Conservation (phyloP, 2,888 invertebrate species). For the Parapristionchus giblindavisi region DNA sequence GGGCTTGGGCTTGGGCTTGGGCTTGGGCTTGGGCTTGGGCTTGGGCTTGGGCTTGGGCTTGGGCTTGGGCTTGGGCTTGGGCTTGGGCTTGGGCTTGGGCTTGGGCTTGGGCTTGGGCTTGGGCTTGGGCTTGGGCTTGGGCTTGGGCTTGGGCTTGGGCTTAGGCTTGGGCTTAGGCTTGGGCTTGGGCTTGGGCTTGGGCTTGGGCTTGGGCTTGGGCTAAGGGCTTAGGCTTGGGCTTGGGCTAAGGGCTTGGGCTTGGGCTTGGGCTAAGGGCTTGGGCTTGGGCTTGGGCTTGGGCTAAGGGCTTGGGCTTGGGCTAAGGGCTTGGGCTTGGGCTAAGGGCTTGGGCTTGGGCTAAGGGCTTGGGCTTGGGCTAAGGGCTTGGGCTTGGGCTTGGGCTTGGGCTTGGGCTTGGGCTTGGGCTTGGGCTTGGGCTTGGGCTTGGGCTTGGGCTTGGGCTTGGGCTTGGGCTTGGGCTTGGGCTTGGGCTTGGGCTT, state of each 20-base stretch:
- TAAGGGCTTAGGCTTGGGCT: no score
- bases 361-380: no score
- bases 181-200: constrained; percentile 38
- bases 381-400: no score
- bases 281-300: no score
- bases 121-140: constrained; percentile 43
- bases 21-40: constrained; percentile 39
- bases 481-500: constrained; percentile 38
- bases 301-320: no score
- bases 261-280: no score
- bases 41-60: constrained; percentile 39
- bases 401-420: constrained; percentile 38
- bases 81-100: constrained; percentile 42
- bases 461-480: constrained; percentile 39
- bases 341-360: no score
- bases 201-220: no score
- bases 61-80: constrained; percentile 41
- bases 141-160: constrained; percentile 40
- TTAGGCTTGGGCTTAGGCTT: constrained; percentile 40
- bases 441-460: constrained; percentile 39
- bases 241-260: no score
- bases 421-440: constrained; percentile 36
- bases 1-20: constrained; percentile 35
- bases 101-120: constrained; percentile 42
- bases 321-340: no score